Percentiles rank a stretch among this genome's conserved stretches.
These are phyloP conservation scores for Oeneis ivallda DNA, from an alignment of 2,888 invertebrate species.

Conservation along the genomic window DNA sequence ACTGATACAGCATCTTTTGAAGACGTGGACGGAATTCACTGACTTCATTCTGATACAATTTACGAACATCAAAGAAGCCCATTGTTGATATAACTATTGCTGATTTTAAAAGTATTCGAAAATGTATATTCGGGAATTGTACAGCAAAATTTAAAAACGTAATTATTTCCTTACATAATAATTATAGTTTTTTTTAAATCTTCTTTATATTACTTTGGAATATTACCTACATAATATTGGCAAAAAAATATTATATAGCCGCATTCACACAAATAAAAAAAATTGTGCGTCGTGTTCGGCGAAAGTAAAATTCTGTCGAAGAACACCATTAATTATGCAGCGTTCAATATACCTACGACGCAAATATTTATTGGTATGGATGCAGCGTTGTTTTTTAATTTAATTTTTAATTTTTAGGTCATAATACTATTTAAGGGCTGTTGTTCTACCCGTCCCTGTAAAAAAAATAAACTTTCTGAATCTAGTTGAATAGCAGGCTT, in stretches of 20 bases:
- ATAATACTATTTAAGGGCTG: neutral
- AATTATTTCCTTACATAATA: neutral
- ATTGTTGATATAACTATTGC: slow-evolving; percentile 18
- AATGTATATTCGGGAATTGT: neutral
- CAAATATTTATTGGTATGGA: too few species aligned
- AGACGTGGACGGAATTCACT: slow-evolving; percentile 77
- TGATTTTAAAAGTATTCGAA: neutral
- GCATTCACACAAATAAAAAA: neutral
- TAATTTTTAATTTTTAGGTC: neutral
- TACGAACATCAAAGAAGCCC: slow-evolving; percentile 31
- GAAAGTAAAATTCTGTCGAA: neutral
- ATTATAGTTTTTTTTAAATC: neutral
- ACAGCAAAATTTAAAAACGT: neutral
- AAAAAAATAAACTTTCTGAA: neutral
- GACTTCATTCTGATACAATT: slow-evolving; percentile 45
- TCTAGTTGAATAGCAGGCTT: slow-evolving; percentile 14
- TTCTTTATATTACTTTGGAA: neutral
- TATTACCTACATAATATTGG: neutral
- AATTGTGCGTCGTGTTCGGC: neutral
- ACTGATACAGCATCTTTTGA: slow-evolving; percentile 60
- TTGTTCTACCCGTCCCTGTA: neutral
- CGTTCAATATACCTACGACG: too few species aligned
- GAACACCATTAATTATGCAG: too few species aligned
- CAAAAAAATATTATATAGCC: neutral
- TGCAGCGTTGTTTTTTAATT: neutral